Base-by-base conservation (phyloP, 2,888 invertebrate genomes). In the Penaeus monodon region DNA sequence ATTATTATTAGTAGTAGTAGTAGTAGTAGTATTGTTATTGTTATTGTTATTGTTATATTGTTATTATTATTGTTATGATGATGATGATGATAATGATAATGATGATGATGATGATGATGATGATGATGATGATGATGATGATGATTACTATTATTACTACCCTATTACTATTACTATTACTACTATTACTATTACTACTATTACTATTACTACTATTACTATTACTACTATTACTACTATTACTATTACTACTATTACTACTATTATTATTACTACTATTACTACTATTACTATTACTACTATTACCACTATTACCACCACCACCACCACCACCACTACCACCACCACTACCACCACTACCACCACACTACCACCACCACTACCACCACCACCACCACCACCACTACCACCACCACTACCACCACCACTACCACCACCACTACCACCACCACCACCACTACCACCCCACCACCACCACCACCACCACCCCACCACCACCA, bases 261-360 rank as follows among this genome's bases (percentile, higher is more conserved):
- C 0, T 64, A n/a, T 63, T 65, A 1, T 29, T 20, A n/a, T 29
- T 24, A 29, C n/a, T 33, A 29, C 14, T 10, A 17, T 27, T 4
- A 12, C 24, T 14, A 29, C 4, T 33, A 29, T 29, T 74, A 12
- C 6, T 77, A 77, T 49, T 7, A 77, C n/a, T 77, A 57, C n/a
- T 49, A 77, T 49, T 77, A 77, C n/a, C 57, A 77, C 57, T 77
- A 49, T 49, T 77, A 77, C 57, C 38, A 77, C 44, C 38, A 77
- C 57, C 49, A 49, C n/a, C 49, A 49, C n/a, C 4, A 44, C 57
- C 49, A 77, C n/a, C 4, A 77, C n/a, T 49, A 77, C n/a, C 4
- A 77, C n/a, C 7, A 44, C 38, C 7, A 44, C 7, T 0, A 44
- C 7, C 7, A 7, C 7, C 7, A 44, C 7, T 0, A 44, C 7